Evolutionary conservation across 35 echinoderm and acorn worm species (phyloP).

Genomic region (Lytechinus pictus): DNA sequence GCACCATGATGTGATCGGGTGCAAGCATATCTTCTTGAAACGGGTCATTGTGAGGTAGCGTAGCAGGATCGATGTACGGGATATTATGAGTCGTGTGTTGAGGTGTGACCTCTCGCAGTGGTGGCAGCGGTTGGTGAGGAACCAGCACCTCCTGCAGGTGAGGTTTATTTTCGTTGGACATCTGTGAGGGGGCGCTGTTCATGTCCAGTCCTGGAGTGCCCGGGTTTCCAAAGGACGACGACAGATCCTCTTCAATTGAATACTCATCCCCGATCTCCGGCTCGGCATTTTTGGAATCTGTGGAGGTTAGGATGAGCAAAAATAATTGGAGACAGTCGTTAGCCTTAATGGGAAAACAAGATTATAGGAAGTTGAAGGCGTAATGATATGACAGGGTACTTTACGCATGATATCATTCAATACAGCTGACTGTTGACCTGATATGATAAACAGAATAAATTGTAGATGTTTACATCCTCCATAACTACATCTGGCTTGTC

Average conservation of each 20-base stretch:
- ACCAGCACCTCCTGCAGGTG: neutral
- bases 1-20: neutral
- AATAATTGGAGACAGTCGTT: constrained; percentile 6
- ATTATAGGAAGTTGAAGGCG: neutral
- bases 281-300: constrained; percentile 34
- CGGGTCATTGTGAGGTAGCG: neutral
- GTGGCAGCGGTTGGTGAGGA: constrained; percentile 28
- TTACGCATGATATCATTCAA: neutral
- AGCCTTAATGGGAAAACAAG: constrained; percentile 1
- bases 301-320: neutral
- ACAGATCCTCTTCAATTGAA: neutral
- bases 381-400: neutral
- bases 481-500: neutral
- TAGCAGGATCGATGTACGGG: neutral
- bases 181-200: constrained; percentile 29
- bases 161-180: neutral
- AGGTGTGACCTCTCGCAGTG: constrained; percentile 15
- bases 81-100: neutral
- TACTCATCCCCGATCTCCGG: neutral
- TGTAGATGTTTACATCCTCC: neutral
- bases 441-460: neutral
- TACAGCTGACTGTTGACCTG: neutral
- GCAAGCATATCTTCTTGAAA: constrained; percentile 27
- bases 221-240: neutral
- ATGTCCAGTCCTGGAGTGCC: neutral